phyloP scores from a whole-genome alignment of 2,797 vertebrate species.

The Pyrrhura leucotis region DNA sequence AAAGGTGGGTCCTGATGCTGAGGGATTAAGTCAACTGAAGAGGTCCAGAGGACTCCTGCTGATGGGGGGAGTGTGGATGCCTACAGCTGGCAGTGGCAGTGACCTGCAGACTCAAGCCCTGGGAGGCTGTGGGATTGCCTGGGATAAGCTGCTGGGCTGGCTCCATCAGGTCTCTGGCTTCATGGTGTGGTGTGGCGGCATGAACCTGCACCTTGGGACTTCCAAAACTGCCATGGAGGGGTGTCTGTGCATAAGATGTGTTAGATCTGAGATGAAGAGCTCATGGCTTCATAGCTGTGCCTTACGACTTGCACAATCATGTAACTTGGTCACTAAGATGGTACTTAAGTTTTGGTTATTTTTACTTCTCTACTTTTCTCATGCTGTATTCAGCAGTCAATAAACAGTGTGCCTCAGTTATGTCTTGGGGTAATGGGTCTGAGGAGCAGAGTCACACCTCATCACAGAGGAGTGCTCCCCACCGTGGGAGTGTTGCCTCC shows the following conservation, averaged over 20 bases:
- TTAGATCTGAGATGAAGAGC: neutral
- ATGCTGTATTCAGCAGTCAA: neutral
- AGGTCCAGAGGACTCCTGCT: neutral
- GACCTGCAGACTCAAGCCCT: neutral
- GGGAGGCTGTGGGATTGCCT: neutral
- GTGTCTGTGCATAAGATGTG: fast-evolving
- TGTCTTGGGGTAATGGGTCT: fast-evolving
- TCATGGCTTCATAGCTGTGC: neutral
- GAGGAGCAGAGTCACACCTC: neutral
- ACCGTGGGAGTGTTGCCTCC: fast-evolving
- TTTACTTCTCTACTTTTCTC: neutral
- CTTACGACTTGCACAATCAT: neutral
- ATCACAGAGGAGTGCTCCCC: fast-evolving
- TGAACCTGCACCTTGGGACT: neutral
- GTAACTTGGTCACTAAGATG: neutral
- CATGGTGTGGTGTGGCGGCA: fast-evolving
- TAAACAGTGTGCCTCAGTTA: neutral
- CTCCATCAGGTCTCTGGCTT: neutral
- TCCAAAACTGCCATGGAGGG: neutral
- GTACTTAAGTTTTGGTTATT: neutral
- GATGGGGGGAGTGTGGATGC: neutral
- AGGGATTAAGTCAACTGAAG: neutral
- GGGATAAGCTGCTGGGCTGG: fast-evolving
- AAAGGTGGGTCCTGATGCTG: neutral
- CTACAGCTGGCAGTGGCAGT: fast-evolving